Evolutionary conservation across 1,140 invertebrate species (phyloP).

Genomic region (Caenorhabditis brenneri): DNA sequence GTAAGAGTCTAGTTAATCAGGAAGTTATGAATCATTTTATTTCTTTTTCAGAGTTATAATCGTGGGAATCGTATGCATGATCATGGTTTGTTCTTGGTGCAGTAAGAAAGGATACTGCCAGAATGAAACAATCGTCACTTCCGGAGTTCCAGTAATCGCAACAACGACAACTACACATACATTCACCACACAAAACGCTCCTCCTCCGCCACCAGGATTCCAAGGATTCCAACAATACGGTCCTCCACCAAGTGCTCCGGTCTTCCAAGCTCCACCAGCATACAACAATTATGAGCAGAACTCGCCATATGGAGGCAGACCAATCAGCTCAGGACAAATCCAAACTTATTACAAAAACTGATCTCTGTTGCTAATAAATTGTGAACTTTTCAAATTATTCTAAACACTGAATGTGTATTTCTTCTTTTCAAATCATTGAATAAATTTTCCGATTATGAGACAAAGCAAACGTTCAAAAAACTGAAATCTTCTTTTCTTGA

Average conservation of each 20-base stretch:
- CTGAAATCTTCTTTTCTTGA: too few species aligned
- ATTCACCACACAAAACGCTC: background rate
- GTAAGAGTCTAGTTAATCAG: background rate
- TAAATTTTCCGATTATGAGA: too few species aligned
- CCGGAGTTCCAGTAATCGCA: background rate
- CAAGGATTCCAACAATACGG: conserved; percentile 3
- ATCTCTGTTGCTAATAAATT: too few species aligned
- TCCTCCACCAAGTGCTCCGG: background rate
- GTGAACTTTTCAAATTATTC: too few species aligned
- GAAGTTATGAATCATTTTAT: background rate
- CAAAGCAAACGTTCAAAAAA: too few species aligned
- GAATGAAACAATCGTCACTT: background rate
- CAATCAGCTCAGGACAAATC: background rate
- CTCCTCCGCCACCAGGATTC: conserved; percentile 9
- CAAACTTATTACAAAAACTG: background rate
- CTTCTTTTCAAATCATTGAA: too few species aligned
- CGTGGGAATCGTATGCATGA: background rate
- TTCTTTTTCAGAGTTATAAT: background rate
- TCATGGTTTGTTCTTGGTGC: background rate
- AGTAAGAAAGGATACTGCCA: background rate
- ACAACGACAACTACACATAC: background rate
- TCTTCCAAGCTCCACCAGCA: background rate
- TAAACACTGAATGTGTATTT: too few species aligned
- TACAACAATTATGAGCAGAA: conserved; percentile 21
- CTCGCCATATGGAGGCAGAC: background rate